phyloP scores from a whole-genome alignment of 2,113 vertebrate species.

The Orycteropus afer region DNA sequence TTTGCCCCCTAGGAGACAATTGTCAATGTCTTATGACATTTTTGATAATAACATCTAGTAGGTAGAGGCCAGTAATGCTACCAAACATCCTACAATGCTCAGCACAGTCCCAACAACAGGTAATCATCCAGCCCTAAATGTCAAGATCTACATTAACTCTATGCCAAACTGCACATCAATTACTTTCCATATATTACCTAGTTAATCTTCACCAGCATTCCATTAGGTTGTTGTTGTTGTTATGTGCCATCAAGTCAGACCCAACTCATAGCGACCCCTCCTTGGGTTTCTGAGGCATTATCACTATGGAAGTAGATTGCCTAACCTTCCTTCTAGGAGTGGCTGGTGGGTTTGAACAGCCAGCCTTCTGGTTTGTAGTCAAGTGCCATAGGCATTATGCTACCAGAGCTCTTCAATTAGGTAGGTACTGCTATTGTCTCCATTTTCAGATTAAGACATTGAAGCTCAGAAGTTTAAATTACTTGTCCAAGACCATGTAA shows the following conservation, averaged over 20 bases:
- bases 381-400: no score
- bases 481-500: background rate
- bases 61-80: no score
- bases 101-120: background rate
- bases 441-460: background rate
- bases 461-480: background rate
- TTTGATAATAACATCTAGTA: background rate
- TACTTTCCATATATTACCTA: background rate
- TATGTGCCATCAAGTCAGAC: no score
- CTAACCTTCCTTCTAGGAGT: no score
- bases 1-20: background rate
- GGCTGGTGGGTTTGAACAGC: no score
- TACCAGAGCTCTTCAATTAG: no score
- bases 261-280: no score
- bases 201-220: background rate
- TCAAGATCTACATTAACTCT: background rate
- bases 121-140: background rate
- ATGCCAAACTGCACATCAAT: background rate
- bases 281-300: no score
- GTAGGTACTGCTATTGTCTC: no score
- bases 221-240: no score
- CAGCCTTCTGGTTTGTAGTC: no score
- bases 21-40: background rate
- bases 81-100: background rate
- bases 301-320: no score